Percentiles rank a stretch among this genome's conserved stretches.
Conservation (phyloP, 2,888 invertebrate genomes). For the Drosophila paranaensis region DNA sequence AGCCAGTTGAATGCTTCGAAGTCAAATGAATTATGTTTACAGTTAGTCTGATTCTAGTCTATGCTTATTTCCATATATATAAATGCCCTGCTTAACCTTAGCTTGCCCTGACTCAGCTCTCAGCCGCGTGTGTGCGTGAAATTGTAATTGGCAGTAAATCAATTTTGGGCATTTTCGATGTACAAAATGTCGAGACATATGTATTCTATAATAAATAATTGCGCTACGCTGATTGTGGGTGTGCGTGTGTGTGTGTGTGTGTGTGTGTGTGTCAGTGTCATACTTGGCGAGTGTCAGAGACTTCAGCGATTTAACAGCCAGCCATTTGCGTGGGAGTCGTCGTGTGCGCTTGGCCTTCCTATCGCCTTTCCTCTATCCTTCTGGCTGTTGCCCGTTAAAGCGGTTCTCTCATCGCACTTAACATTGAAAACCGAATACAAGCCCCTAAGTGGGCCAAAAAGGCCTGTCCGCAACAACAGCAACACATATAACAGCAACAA, state of each 20-base stretch:
- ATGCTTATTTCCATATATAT: background rate
- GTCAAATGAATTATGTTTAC: background rate
- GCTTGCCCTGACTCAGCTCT: background rate
- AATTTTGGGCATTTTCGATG: slow-evolving; percentile 33
- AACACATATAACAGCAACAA: slow-evolving; percentile 17
- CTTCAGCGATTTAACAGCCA: slow-evolving; percentile 7
- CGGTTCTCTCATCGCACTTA: slow-evolving; percentile 67
- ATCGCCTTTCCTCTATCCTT: slow-evolving; percentile 28
- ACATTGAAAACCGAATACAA: slow-evolving; percentile 79
- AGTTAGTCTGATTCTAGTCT: background rate
- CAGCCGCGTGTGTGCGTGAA: slow-evolving; percentile 2
- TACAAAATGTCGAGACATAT: slow-evolving; percentile 55
- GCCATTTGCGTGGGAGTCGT: slow-evolving; percentile 41
- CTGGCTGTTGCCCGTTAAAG: slow-evolving; percentile 43
- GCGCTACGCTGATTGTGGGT: slow-evolving; percentile 59
- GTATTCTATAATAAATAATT: slow-evolving; percentile 64
- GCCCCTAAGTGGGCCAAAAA: slow-evolving; percentile 73
- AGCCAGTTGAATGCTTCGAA: background rate
- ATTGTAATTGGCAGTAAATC: slow-evolving; percentile 29
- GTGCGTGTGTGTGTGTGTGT: slow-evolving; percentile 7
- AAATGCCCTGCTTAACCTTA: background rate
- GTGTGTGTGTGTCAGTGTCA: slow-evolving; percentile 21
- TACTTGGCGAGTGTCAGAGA: slow-evolving; percentile 12
- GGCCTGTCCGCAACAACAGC: slow-evolving; percentile 47
- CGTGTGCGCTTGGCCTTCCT: slow-evolving; percentile 45